phyloP scores from a whole-genome alignment of 1,140 invertebrate species.

The Cotesia chilonis region DNA sequence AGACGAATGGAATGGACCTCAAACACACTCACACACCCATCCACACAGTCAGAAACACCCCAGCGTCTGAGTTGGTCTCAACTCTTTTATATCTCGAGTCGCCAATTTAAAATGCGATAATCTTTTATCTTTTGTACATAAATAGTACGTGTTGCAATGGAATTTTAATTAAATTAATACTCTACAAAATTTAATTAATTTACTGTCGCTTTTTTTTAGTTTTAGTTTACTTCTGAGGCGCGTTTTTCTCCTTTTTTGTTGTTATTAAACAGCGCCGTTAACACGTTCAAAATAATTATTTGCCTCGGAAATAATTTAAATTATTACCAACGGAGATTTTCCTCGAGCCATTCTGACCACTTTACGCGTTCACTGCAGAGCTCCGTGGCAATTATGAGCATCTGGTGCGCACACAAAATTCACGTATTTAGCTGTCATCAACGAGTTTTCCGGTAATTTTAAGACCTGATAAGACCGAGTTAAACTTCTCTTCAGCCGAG shows the following conservation, averaged over 20 bases:
- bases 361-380: slow-evolving; percentile 40
- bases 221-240: too few relatives aligned
- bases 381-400: slow-evolving; percentile 51
- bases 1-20: neutral
- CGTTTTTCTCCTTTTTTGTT: too few relatives aligned
- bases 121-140: slow-evolving; percentile 14
- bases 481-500: neutral
- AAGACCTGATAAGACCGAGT: slow-evolving; percentile 3
- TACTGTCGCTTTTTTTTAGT: too few relatives aligned
- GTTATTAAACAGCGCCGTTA: too few relatives aligned
- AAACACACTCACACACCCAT: slow-evolving; percentile 1
- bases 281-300: too few relatives aligned
- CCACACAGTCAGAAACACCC: neutral
- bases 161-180: slow-evolving; percentile 14
- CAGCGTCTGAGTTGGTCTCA: too few relatives aligned
- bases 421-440: slow-evolving; percentile 43
- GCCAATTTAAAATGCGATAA: slow-evolving; percentile 15
- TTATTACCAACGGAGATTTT: slow-evolving; percentile 1
- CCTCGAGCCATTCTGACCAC: neutral
- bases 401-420: slow-evolving; percentile 45
- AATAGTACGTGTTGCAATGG: slow-evolving; percentile 10
- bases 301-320: slow-evolving; percentile 9
- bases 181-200: too few relatives aligned
- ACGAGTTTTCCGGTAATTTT: slow-evolving; percentile 39
- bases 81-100: slow-evolving; percentile 9